Base-by-base conservation (phyloP, 2,888 invertebrate genomes). In the Azorinus chamasolen region DNA sequence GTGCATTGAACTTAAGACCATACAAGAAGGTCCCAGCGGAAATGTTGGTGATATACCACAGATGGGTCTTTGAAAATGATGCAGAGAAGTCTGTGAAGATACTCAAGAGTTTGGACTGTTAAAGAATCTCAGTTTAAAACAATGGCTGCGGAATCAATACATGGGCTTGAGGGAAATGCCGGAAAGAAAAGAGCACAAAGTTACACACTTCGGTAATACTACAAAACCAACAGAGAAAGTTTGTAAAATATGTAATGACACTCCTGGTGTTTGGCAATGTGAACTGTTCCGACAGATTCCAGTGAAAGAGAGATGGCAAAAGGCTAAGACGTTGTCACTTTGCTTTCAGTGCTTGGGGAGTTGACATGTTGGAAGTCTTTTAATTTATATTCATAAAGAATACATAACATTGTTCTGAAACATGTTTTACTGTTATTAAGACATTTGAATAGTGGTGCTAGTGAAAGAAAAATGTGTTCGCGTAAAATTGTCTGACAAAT, bases 1-100 rank as follows among this genome's bases (percentile, higher is more conserved):
- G 79, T 1, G 55, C 58, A 3, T 18, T 79, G 24, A 65, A 73
- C 54, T 27, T 55, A 18, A 51, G 51, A 27, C 61, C 73, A 32
- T 62, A 70, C 41, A 59, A 37, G n/a, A 79, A 79, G 54, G 18
- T 79, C 14, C 62, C 74, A 8, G 62, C 70, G 46, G n/a, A 45
- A 16, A 74, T 71, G 66, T 41, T 79, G 6, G 20, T 57, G 0
- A 64, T 63, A 16, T 79, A 64, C 43, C 65, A 79, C 32, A 20
- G 71, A 5, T 79, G 70, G 70, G 39, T 74, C 20, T 62, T 41
- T 39, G 78, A 79, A 70, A 65, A 61, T 18, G 16, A 50, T 8
- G 39, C 57, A 37, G 24, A n/a, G 18, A 73, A 78, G 58, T 63
- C 66, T 14, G 74, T 74, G 12, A 54, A 65, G 48, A 41, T 46